These are phyloP conservation scores for Eurypyga helias DNA, from an alignment of 2,113 vertebrate species.

Conservation along the genomic window DNA sequence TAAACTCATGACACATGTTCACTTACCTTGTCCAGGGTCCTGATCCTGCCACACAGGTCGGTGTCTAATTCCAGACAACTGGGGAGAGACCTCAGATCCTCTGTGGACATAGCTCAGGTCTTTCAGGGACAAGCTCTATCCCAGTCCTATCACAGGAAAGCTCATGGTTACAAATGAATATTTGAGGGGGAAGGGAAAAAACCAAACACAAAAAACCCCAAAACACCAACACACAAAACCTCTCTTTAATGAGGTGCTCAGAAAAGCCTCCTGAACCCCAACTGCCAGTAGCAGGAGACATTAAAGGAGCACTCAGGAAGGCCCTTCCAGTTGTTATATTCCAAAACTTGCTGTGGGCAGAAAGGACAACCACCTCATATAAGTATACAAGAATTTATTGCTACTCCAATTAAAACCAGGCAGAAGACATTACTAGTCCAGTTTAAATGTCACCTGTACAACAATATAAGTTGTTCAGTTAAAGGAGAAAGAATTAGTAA, in stretches of 20 bases:
- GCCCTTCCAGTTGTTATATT: neutral
- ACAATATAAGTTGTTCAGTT: neutral
- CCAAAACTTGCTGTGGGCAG: neutral
- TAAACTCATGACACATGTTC: rapidly evolving
- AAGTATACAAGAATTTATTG: neutral
- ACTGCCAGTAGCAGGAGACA: neutral
- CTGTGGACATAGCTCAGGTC: neutral
- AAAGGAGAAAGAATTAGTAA: neutral
- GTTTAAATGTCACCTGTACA: neutral
- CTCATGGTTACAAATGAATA: neutral
- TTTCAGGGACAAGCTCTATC: neutral
- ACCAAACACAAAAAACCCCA: neutral
- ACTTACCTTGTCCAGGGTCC: neutral
- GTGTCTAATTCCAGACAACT: neutral
- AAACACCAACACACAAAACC: neutral
- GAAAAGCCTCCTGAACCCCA: neutral
- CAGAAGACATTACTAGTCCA: neutral
- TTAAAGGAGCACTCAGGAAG: neutral
- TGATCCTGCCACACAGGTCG: neutral
- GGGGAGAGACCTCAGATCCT: neutral
- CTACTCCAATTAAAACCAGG: neutral
- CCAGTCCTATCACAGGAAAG: neutral
- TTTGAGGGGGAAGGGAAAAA: too few relatives aligned
- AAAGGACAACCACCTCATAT: neutral
- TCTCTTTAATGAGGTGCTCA: neutral